Evolutionary conservation across 2,113 vertebrate species (phyloP).

Genomic region (Bos taurus): DNA sequence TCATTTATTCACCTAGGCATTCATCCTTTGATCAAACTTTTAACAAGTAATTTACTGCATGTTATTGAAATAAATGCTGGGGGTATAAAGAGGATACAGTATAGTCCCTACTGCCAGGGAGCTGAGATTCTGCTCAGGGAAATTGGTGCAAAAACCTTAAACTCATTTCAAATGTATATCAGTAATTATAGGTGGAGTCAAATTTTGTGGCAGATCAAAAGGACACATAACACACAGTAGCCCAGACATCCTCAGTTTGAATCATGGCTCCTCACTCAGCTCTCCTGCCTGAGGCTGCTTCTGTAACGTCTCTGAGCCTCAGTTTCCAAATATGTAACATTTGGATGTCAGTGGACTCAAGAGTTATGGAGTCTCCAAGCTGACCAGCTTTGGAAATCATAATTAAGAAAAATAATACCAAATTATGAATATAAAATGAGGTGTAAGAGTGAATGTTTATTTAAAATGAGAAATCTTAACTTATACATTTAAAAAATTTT

Average conservation of each 20-base stretch:
- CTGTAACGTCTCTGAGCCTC: background rate
- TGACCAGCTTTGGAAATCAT: background rate
- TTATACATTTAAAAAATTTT: background rate
- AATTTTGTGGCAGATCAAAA: background rate
- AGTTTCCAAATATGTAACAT: background rate
- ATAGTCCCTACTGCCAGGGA: background rate
- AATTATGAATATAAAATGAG: background rate
- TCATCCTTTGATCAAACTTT: background rate
- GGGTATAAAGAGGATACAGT: background rate
- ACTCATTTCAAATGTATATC: background rate
- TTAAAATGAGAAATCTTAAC: background rate
- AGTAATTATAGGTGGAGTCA: background rate
- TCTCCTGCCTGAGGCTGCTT: background rate
- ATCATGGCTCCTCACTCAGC: background rate
- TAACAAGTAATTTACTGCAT: background rate
- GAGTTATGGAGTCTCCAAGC: background rate
- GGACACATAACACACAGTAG: no score
- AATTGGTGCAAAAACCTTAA: background rate
- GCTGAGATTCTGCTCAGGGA: background rate
- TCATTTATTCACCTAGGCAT: background rate
- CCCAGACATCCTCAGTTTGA: background rate
- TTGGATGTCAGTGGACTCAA: background rate
- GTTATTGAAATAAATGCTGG: background rate
- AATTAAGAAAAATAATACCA: background rate
- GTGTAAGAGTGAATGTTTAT: background rate